Evolutionary conservation across 2,888 invertebrate genomes (phyloP).

Genomic region (Drosophila flavopinicola): DNA sequence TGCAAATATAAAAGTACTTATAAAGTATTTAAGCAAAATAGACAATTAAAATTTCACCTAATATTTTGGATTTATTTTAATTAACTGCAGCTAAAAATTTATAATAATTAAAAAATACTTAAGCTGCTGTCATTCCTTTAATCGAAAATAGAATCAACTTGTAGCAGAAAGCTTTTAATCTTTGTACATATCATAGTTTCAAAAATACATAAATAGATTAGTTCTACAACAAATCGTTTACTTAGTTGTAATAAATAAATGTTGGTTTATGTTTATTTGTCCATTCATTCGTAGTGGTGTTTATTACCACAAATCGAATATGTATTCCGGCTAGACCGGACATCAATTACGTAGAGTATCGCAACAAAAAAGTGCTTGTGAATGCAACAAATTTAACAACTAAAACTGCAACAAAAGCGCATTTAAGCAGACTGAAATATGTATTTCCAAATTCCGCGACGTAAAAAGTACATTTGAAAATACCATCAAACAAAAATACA

Average conservation of each 20-base stretch:
- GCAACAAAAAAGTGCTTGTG: neutral
- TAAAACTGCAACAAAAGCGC: conserved; percentile 31
- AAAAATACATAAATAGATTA: neutral
- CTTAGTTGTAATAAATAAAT: neutral
- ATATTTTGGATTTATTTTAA: too few relatives aligned
- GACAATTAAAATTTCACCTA: too few relatives aligned
- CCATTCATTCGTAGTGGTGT: neutral
- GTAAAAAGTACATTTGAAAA: neutral
- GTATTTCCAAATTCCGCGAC: conserved; percentile 12
- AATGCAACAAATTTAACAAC: conserved; percentile 16
- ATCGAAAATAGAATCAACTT: too few relatives aligned
- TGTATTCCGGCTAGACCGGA: conserved; percentile 13
- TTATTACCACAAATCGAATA: conserved; percentile 18
- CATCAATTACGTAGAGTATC: conserved; percentile 21
- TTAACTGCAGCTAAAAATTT: neutral
- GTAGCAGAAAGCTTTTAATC: too few relatives aligned
- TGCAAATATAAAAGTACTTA: too few relatives aligned
- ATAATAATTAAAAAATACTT: too few relatives aligned
- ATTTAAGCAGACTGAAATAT: conserved; percentile 50
- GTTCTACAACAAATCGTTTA: neutral
- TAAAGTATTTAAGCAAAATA: too few relatives aligned
- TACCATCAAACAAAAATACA: conserved; percentile 2
- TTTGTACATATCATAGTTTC: neutral
- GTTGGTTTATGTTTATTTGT: neutral
- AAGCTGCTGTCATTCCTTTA: too few relatives aligned